These are phyloP conservation scores for Spheniscus mendiculus DNA, from an alignment of 2,113 vertebrate species.

Conservation along the genomic window DNA sequence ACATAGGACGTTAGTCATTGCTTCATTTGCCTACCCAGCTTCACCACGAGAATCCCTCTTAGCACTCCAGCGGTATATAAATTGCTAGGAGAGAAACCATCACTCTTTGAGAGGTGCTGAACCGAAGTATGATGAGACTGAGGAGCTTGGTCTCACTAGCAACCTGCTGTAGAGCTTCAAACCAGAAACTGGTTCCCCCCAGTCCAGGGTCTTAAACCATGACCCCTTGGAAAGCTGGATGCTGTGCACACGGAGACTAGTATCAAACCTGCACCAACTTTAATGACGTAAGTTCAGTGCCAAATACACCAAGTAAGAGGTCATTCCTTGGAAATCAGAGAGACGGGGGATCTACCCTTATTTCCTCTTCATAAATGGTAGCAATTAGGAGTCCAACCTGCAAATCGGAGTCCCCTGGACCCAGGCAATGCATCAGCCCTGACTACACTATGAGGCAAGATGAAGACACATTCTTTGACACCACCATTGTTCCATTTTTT, in stretches of 20 bases:
- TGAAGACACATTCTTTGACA: background rate
- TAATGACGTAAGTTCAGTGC: rapidly evolving
- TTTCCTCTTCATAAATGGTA: background rate
- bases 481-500: background rate
- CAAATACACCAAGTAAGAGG: background rate
- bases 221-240: background rate
- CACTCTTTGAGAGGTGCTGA: background rate
- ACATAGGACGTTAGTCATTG: rapidly evolving
- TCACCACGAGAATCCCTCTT: background rate
- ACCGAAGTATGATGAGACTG: background rate
- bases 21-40: background rate
- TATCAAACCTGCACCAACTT: background rate
- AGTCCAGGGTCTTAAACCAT: background rate
- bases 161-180: background rate
- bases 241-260: background rate
- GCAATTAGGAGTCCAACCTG: background rate
- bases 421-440: background rate
- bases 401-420: background rate
- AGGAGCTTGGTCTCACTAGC: background rate
- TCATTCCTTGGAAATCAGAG: background rate
- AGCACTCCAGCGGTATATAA: background rate
- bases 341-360: background rate
- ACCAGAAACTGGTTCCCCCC: background rate
- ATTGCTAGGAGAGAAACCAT: background rate
- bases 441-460: background rate